Base-by-base conservation (phyloP, 2,888 invertebrate genomes). In the Perdita meconis region DNA sequence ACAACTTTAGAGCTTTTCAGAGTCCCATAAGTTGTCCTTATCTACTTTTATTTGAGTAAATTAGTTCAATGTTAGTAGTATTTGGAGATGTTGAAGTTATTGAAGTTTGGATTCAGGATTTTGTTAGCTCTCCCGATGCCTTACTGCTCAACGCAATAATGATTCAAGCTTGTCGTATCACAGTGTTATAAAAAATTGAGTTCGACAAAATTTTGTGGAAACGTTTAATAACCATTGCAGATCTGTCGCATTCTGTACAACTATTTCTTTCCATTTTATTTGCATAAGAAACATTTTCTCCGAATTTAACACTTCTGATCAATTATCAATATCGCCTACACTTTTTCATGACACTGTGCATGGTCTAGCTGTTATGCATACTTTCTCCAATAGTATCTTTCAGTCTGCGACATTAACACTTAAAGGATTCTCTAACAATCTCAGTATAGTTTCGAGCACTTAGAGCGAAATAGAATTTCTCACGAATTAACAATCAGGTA, bases 161-260 rank as follows among this genome's bases (percentile, higher is more conserved):
- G n/a, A n/a, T n/a, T 87, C 78, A 84, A 87, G 88, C 90, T 90
- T 89, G 80, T 84, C 81, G 82, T 89, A 85, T 85, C 81, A 84
- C 19, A 40, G 73, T 72, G 73, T 72, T 74, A 73, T 63, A 63
- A 57, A 72, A 56, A 63, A 22, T 51, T 42, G 51, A 73, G 40
- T 42, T 42, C 8, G 12, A 36, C 13, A 16, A 42, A 19, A 56
- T 10, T 42, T 26, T 0, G 5, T 22, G 22, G 5, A 22, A 47
- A 36, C 30, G 34, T 44, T 64, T 56, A 26, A 22, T 3, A 47
- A 55, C 24, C 26, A 4, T 34, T n/a, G n/a, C n/a, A n/a, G n/a
- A n/a, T n/a, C n/a, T n/a, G n/a, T n/a, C n/a, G n/a, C n/a, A n/a
- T n/a, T n/a, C n/a, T n/a, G n/a, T n/a, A n/a, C n/a, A n/a, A n/a